Percentiles rank a stretch among this genome's conserved stretches.
Evolutionary conservation across 2,113 vertebrate genomes (phyloP).

Genomic region (Silurus glanis): DNA sequence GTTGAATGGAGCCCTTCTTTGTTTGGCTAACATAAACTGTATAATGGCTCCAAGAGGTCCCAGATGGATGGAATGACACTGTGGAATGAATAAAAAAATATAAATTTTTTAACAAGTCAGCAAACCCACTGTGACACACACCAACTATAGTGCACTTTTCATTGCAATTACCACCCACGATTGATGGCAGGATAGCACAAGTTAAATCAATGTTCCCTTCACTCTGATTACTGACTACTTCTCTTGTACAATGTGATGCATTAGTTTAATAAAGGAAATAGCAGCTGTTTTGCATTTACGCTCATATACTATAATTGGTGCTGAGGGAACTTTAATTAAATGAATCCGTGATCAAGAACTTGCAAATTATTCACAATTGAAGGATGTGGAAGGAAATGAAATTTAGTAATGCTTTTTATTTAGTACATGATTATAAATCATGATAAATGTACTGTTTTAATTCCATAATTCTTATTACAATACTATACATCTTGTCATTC

Average conservation of each 20-base stretch:
- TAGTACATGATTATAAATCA: background rate
- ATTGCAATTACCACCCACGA: constrained; percentile 43
- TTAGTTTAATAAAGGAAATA: constrained; percentile 63
- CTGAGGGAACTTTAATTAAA: constrained; percentile 62
- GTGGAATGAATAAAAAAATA: constrained; percentile 57
- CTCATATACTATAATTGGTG: constrained; percentile 65
- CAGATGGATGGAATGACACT: constrained; percentile 60
- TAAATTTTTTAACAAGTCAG: constrained; percentile 62
- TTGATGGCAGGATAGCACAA: constrained; percentile 46
- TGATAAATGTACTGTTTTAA: background rate
- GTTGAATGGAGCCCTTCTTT: constrained; percentile 52
- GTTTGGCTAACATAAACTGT: constrained; percentile 46
- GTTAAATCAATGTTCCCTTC: constrained; percentile 43
- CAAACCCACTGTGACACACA: constrained; percentile 54
- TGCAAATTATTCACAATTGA: background rate
- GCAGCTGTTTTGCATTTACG: constrained; percentile 69
- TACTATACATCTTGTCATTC: background rate
- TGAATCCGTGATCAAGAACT: constrained; percentile 26
- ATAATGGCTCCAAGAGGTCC: constrained; percentile 48
- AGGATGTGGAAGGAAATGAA: background rate
- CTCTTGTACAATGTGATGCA: constrained; percentile 51
- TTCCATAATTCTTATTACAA: background rate
- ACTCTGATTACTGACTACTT: constrained; percentile 43
- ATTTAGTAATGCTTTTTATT: background rate
- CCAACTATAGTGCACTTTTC: constrained; percentile 49